Percentiles rank a stretch among this genome's conserved stretches.
These are phyloP conservation scores for Pyrochroa serraticornis DNA, from an alignment of 2,888 invertebrate species.

Conservation along the genomic window DNA sequence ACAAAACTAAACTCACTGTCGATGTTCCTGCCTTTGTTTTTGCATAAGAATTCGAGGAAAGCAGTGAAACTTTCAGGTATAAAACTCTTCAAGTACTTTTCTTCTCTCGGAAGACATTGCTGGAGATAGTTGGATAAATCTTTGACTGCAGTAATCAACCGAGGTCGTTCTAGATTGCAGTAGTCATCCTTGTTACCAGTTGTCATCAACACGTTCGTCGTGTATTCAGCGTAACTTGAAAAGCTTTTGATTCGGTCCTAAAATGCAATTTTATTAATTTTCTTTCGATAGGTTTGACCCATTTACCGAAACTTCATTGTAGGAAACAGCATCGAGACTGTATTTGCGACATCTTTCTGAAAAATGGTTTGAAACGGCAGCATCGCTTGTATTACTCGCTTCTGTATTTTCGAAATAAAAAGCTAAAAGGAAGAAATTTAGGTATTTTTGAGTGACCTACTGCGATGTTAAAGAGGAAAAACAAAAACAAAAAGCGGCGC, in stretches of 20 bases:
- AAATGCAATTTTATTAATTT: neutral
- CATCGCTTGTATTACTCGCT: no score
- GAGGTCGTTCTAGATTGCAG: neutral
- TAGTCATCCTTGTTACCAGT: neutral
- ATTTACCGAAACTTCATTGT: neutral
- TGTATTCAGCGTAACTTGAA: neutral
- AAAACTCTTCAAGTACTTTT: neutral
- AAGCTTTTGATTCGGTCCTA: neutral
- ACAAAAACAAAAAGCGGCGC: no score
- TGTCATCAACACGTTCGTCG: neutral
- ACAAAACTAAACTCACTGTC: conserved; percentile 9
- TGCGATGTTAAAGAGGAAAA: no score
- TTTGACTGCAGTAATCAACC: neutral
- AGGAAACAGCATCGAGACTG: neutral
- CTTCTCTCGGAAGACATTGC: neutral
- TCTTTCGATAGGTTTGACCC: neutral
- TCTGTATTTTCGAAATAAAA: no score
- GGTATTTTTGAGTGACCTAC: no score
- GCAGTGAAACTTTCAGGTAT: neutral
- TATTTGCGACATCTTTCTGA: neutral
- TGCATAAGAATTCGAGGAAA: neutral
- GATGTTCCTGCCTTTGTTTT: conserved; percentile 7
- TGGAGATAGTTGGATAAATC: neutral
- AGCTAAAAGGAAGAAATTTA: no score
- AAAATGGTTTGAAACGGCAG: neutral